Conservation (phyloP, 2,113 vertebrate genomes). For the Heterochromis multidens region DNA sequence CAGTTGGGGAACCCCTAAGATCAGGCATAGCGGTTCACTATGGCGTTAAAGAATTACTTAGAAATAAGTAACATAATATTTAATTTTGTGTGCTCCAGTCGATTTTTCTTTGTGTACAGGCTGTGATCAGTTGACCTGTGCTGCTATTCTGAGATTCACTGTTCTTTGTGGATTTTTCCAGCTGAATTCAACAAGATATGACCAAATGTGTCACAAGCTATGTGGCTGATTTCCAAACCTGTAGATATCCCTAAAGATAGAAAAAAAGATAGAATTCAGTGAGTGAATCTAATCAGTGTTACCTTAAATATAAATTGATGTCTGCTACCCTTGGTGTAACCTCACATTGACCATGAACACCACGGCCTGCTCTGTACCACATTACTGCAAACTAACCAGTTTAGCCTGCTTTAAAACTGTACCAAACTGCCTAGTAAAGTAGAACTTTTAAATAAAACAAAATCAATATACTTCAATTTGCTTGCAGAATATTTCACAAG, state of each 20-base stretch:
- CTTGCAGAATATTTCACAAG: no score
- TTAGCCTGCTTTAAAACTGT: not conserved
- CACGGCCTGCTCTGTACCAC: not conserved
- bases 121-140: not conserved
- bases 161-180: not conserved
- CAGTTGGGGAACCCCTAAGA: no score
- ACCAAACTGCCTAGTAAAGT: not conserved
- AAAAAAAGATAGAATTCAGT: not conserved
- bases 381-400: not conserved
- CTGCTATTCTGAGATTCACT: rapidly evolving
- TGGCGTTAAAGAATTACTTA: not conserved
- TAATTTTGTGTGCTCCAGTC: not conserved
- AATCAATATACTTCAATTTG: no score
- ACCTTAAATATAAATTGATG: not conserved
- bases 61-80: not conserved
- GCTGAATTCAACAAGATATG: no score
- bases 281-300: not conserved
- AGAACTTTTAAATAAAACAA: no score
- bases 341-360: not conserved
- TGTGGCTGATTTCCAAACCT: not conserved
- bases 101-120: not conserved
- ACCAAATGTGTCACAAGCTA: not conserved
- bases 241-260: not conserved
- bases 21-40: not conserved
- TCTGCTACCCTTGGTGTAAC: not conserved